phyloP scores from a whole-genome alignment of 2,797 vertebrate genomes.

The Pipistrellus pygmaeus region DNA sequence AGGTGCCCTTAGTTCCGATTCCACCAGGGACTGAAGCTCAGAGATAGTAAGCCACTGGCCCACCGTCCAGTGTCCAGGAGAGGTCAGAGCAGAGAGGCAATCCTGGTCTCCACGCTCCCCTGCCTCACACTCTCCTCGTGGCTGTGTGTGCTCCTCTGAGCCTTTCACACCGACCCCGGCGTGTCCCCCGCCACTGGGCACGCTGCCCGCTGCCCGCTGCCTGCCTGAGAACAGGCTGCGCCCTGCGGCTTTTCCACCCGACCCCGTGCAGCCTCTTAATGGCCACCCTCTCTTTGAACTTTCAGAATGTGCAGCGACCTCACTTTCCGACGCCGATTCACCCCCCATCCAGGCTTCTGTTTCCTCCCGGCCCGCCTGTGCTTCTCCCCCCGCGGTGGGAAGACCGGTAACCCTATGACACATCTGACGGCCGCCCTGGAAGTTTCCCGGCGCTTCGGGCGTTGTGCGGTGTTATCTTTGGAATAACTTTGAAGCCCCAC shows the following conservation, averaged over 20 bases:
- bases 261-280: slow-evolving; percentile 76
- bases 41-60: not conserved
- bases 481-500: slow-evolving; percentile 91
- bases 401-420: slow-evolving; percentile 94
- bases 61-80: not conserved
- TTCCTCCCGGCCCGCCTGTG: slow-evolving; percentile 85
- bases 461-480: slow-evolving; percentile 95
- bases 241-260: slow-evolving; percentile 74
- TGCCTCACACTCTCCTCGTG: not conserved
- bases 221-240: slow-evolving; percentile 58
- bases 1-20: not conserved
- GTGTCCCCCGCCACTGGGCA: not conserved
- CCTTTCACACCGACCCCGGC: not conserved
- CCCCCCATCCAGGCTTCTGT: slow-evolving; percentile 88
- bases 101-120: not conserved
- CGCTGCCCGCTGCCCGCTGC: not conserved
- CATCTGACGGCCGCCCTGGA: slow-evolving; percentile 92
- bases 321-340: slow-evolving; percentile 85
- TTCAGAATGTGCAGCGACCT: slow-evolving; percentile 87
- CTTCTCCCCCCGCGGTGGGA: slow-evolving; percentile 87
- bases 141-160: no score
- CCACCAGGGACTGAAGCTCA: not conserved
- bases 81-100: not conserved
- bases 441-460: slow-evolving; percentile 92
- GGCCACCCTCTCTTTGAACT: slow-evolving; percentile 87